These are phyloP conservation scores for Lordiphosa mommai DNA, from an alignment of 1,140 invertebrate species.

Conservation along the genomic window DNA sequence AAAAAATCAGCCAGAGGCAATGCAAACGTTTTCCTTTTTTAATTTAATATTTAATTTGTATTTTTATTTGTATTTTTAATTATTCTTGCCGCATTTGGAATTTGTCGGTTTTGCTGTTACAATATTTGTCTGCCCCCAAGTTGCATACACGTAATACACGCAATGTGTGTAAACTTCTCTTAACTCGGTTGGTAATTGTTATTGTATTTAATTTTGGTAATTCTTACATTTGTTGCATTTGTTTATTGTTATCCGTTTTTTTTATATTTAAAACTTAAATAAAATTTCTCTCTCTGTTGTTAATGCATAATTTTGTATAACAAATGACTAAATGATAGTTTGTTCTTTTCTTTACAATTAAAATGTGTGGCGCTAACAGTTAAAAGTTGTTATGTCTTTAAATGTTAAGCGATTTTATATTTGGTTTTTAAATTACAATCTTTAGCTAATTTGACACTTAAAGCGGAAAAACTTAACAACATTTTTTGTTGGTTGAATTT, in stretches of 20 bases:
- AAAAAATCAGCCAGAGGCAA: neutral
- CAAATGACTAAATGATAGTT: slow-evolving; percentile 43
- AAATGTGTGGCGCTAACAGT: slow-evolving; percentile 60
- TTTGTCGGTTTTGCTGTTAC: slow-evolving; percentile 58
- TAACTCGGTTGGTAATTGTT: slow-evolving; percentile 33
- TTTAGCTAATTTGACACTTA: slow-evolving; percentile 79
- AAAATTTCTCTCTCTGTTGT: slow-evolving; percentile 26
- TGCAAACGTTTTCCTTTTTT: slow-evolving; percentile 35
- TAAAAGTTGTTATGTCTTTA: slow-evolving; percentile 61
- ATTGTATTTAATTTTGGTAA: slow-evolving; percentile 22
- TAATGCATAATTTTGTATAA: slow-evolving; percentile 36
- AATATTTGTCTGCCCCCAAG: slow-evolving; percentile 75
- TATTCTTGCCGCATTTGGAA: slow-evolving; percentile 60
- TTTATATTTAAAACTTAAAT: slow-evolving; percentile 47
- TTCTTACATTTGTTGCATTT: slow-evolving; percentile 1
- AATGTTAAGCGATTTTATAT: slow-evolving; percentile 57
- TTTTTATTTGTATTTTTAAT: slow-evolving; percentile 63
- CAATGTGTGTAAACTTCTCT: neutral
- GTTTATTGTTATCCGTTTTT: slow-evolving; percentile 11
- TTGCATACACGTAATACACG: slow-evolving; percentile 24
- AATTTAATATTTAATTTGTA: slow-evolving; percentile 56
- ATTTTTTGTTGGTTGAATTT: slow-evolving; percentile 70
- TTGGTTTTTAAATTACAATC: slow-evolving; percentile 66
- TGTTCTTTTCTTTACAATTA: slow-evolving; percentile 16
- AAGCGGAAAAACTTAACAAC: slow-evolving; percentile 79